Evolutionary conservation across 2,888 invertebrate genomes (phyloP).

Genomic region (Pachycephus smyrnensis): DNA sequence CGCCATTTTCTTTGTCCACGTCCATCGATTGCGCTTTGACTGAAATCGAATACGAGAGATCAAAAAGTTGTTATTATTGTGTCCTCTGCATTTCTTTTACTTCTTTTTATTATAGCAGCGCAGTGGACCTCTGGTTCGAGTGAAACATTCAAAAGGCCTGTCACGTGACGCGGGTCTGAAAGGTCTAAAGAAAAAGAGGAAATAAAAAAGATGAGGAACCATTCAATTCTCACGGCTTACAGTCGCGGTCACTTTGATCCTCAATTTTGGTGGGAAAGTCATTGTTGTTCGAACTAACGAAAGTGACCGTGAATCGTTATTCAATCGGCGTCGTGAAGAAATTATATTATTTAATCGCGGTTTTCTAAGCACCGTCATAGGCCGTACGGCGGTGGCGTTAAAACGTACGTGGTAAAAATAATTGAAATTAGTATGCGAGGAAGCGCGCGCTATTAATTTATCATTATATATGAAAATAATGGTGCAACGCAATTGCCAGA

Average conservation of each 20-base stretch:
- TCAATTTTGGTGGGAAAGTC: background rate
- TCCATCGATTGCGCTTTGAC: no score
- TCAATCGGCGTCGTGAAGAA: background rate
- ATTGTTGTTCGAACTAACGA: background rate
- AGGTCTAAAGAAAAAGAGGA: background rate
- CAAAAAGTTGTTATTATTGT: no score
- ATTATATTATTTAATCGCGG: background rate
- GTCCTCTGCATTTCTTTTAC: no score
- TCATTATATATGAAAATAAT: background rate
- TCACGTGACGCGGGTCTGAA: background rate
- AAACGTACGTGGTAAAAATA: background rate
- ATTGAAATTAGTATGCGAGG: background rate
- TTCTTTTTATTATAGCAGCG: no score
- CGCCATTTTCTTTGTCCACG: no score
- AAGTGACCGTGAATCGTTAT: background rate
- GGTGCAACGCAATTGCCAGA: slow-evolving; percentile 20
- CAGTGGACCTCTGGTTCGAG: background rate
- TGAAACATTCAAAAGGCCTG: background rate
- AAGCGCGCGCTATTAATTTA: background rate
- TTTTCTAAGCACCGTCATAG: background rate
- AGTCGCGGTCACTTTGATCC: background rate
- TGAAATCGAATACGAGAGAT: no score
- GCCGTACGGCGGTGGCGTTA: background rate
- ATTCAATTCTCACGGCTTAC: background rate
- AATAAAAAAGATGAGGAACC: background rate